Evolutionary conservation across 1,140 invertebrate species (phyloP).

Genomic region (Branchinecta lindahli): DNA sequence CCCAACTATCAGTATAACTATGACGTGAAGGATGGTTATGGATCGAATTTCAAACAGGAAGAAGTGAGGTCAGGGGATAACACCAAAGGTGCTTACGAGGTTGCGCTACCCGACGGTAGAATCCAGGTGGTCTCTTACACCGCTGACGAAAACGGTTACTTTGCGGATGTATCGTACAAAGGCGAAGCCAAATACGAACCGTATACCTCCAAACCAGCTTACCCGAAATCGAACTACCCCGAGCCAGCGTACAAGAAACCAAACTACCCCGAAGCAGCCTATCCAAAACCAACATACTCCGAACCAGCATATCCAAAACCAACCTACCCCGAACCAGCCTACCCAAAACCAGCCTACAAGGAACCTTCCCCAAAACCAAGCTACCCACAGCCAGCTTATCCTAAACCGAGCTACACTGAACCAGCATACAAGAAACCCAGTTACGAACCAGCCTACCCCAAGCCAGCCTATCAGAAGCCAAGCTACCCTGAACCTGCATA

Average conservation of each 20-base stretch:
- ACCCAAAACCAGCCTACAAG: not conserved
- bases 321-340: not conserved
- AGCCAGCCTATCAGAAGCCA: slow-evolving; percentile 9
- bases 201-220: not conserved
- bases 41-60: slow-evolving; percentile 22
- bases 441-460: slow-evolving; percentile 12
- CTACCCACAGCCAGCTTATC: not conserved
- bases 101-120: slow-evolving; percentile 26
- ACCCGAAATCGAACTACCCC: not conserved
- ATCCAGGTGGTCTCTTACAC: slow-evolving; percentile 18
- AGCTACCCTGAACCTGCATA: slow-evolving; percentile 6
- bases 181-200: not conserved
- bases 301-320: not conserved
- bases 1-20: slow-evolving; percentile 23
- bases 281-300: not conserved
- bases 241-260: not conserved
- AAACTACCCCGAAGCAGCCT: not conserved
- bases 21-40: slow-evolving; percentile 24
- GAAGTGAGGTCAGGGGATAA: slow-evolving; percentile 24
- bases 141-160: not conserved
- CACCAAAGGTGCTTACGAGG: slow-evolving; percentile 24
- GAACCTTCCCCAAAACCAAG: not conserved
- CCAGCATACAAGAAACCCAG: not conserved
- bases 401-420: not conserved
- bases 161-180: not conserved